Percentiles rank a stretch among this genome's conserved stretches.
Conservation (phyloP, 1,140 invertebrate genomes). For the Hypothenemus hampei region DNA sequence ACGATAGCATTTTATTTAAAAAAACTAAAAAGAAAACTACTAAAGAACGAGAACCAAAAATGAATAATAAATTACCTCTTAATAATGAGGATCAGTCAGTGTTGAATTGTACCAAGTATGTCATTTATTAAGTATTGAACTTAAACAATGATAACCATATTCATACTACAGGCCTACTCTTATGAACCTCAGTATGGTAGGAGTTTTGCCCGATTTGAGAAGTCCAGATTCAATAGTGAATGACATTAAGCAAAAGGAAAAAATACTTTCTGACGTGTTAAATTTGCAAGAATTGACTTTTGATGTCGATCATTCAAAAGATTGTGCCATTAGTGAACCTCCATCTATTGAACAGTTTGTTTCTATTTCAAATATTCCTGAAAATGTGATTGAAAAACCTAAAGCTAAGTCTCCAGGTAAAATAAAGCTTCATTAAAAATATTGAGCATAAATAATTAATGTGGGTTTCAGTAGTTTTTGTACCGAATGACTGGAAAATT, state of each 20-base stretch:
- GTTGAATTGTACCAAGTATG: slow-evolving; percentile 13
- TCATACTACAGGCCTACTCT: slow-evolving; percentile 37
- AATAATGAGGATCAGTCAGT: slow-evolving; percentile 33
- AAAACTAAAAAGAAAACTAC: slow-evolving; percentile 43
- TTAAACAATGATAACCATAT: background rate
- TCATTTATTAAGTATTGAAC: background rate
- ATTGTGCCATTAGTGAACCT: background rate
- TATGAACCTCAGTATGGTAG: slow-evolving; percentile 46
- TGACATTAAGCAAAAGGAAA: slow-evolving; percentile 54
- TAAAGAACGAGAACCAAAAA: slow-evolving; percentile 23
- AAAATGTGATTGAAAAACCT: background rate
- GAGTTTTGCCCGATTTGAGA: slow-evolving; percentile 45
- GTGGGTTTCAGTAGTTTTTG: slow-evolving; percentile 30
- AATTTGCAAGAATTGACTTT: slow-evolving; percentile 47
- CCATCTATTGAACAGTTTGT: background rate
- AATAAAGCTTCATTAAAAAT: too few relatives aligned
- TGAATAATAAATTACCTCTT: slow-evolving; percentile 35
- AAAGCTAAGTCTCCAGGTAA: background rate
- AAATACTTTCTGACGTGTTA: slow-evolving; percentile 49
- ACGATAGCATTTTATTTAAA: slow-evolving; percentile 53
- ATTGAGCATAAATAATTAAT: background rate
- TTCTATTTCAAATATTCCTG: background rate
- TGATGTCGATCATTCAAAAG: background rate
- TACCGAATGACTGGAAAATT: slow-evolving; percentile 40
- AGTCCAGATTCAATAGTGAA: slow-evolving; percentile 51